Conservation (phyloP, 2,888 invertebrate species). For the Erpobdella octoculata region DNA sequence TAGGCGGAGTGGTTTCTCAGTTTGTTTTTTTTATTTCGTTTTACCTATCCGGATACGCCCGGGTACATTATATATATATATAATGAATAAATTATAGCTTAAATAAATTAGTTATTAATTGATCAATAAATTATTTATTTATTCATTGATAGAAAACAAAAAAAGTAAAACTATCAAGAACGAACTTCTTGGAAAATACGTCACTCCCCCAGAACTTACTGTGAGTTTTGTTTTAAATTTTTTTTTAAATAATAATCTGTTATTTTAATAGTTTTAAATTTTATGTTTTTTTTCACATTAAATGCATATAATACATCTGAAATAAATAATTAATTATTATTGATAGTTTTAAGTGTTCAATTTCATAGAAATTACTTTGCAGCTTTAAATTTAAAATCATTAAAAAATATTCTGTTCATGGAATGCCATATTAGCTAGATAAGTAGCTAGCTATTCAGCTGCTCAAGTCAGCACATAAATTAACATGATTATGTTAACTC, state of each 20-base stretch:
- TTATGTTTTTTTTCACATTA: background rate
- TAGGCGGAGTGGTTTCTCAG: no score
- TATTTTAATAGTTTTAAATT: background rate
- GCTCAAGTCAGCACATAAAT: no score
- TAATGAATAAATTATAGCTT: no score
- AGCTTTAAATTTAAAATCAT: no score
- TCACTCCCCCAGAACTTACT: slow-evolving; percentile 58
- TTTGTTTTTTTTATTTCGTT: no score
- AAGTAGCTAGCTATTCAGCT: no score
- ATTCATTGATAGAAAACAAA: background rate
- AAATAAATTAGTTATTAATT: background rate
- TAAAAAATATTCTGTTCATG: no score
- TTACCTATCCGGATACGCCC: no score
- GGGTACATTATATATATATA: no score
- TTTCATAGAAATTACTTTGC: background rate
- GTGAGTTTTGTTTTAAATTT: slow-evolving; percentile 41
- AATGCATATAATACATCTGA: background rate
- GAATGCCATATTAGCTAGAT: no score
- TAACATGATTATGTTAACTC: no score
- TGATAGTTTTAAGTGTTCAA: background rate
- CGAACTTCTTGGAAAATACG: slow-evolving; percentile 63
- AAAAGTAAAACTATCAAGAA: slow-evolving; percentile 27
- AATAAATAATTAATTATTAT: background rate
- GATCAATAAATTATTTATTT: background rate
- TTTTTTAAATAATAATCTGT: background rate